Conservation (phyloP, 1,140 invertebrate genomes). For the Temnothorax longispinosus region DNA sequence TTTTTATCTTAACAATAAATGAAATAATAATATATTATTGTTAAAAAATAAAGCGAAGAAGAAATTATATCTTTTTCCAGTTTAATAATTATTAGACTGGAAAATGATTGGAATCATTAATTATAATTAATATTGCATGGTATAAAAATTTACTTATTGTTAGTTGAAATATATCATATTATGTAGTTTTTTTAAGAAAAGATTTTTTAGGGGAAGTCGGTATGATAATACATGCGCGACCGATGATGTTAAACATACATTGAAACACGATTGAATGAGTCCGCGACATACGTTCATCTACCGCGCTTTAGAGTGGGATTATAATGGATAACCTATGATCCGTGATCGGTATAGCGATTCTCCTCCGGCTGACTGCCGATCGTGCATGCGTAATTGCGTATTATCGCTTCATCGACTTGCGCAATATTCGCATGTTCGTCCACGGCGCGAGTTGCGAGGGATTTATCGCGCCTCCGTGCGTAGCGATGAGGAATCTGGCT, state of each 20-base stretch:
- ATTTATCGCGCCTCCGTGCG: constrained; percentile 39
- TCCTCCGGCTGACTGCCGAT: constrained; percentile 58
- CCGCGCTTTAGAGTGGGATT: constrained; percentile 54
- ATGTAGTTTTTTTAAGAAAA: background rate
- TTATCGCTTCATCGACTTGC: constrained; percentile 74
- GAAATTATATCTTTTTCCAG: background rate
- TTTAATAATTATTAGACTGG: background rate
- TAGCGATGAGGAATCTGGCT: constrained; percentile 5
- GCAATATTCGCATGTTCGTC: constrained; percentile 57
- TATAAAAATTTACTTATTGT: background rate
- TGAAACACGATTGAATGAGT: constrained; percentile 3
- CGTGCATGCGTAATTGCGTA: constrained; percentile 77
- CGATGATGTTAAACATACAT: background rate
- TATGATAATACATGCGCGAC: background rate
- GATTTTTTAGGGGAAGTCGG: background rate
- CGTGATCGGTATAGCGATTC: constrained; percentile 63
- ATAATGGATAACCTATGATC: constrained; percentile 74
- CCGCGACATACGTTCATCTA: background rate
- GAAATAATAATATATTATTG: background rate
- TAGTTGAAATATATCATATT: background rate
- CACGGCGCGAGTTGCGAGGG: constrained; percentile 18
- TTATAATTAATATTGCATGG: background rate
- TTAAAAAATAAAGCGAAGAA: background rate
- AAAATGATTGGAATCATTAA: no score
- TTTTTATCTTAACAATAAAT: background rate